These are phyloP conservation scores for Acestrorhynchus altus DNA, from an alignment of 2,797 vertebrate genomes.

Conservation along the genomic window DNA sequence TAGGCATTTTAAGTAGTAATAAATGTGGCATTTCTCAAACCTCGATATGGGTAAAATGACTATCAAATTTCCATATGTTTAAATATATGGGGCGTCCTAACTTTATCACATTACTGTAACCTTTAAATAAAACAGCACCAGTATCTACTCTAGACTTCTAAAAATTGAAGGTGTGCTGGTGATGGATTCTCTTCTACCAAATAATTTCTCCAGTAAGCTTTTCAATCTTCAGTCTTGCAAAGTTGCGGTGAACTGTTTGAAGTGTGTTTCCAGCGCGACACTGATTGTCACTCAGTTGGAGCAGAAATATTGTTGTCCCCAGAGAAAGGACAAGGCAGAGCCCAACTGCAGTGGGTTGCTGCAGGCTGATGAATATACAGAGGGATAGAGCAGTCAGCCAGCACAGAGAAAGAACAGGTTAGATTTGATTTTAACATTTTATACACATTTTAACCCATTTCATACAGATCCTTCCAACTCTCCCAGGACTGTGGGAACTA, in stretches of 20 bases:
- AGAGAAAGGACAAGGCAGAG: slow-evolving; percentile 15
- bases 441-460: slow-evolving; percentile 52
- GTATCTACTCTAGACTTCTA: neutral
- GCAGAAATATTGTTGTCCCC: slow-evolving; percentile 43
- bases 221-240: slow-evolving; percentile 14
- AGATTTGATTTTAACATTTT: slow-evolving; percentile 53
- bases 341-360: slow-evolving; percentile 1
- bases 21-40: too few species aligned
- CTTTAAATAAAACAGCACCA: neutral
- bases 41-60: too few species aligned
- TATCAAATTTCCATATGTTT: too few species aligned
- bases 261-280: slow-evolving; percentile 38
- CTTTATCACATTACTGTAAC: neutral
- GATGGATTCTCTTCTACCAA: slow-evolving; percentile 16
- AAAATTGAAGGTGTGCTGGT: neutral
- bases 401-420: slow-evolving; percentile 26
- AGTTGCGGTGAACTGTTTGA: slow-evolving; percentile 38
- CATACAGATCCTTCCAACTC: slow-evolving; percentile 34
- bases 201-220: too few species aligned
- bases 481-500: slow-evolving; percentile 41
- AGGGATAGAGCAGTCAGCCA: slow-evolving; percentile 26
- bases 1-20: too few species aligned
- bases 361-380: slow-evolving; percentile 35
- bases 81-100: too few species aligned
- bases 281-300: slow-evolving; percentile 20